A percentile compares a stretch with the other conserved stretches of the same genome.
phyloP scores from a whole-genome alignment of 2,113 vertebrate species.

The Corythornis madagascariensis region DNA sequence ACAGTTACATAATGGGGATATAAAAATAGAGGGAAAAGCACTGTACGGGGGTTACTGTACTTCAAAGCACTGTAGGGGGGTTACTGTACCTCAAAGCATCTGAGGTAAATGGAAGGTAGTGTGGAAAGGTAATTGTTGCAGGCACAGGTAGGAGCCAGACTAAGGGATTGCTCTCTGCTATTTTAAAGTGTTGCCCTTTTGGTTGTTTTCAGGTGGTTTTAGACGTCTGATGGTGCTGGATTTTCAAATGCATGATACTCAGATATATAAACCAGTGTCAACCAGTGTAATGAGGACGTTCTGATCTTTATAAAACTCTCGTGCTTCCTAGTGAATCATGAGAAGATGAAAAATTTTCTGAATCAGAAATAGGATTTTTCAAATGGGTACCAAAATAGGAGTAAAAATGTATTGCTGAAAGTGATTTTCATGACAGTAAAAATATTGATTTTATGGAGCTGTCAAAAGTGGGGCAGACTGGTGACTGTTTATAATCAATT shows the following conservation, averaged over 20 bases:
- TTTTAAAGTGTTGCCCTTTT: not conserved
- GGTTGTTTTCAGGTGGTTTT: not conserved
- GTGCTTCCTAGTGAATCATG: not conserved
- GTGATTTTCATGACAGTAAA: not conserved
- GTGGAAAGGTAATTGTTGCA: not conserved
- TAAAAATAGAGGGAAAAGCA: conserved; percentile 3
- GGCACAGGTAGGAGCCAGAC: not conserved
- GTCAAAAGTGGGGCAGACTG: not conserved
- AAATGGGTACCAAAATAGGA: not conserved
- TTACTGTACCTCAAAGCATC: not conserved
- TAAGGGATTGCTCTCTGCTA: not conserved
- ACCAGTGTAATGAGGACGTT: not conserved
- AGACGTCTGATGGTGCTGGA: not conserved
- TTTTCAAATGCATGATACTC: not conserved
- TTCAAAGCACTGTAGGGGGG: not conserved
- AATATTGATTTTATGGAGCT: not conserved
- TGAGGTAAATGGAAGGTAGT: not conserved
- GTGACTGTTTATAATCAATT: not conserved
- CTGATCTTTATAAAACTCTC: not conserved
- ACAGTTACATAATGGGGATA: conserved; percentile 54
- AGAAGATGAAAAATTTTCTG: not conserved
- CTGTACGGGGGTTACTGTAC: not conserved
- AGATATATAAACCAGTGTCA: not conserved
- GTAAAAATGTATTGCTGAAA: not conserved
- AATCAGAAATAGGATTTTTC: not conserved